Conservation (phyloP, 2,888 invertebrate genomes). For the Thera britannica region DNA sequence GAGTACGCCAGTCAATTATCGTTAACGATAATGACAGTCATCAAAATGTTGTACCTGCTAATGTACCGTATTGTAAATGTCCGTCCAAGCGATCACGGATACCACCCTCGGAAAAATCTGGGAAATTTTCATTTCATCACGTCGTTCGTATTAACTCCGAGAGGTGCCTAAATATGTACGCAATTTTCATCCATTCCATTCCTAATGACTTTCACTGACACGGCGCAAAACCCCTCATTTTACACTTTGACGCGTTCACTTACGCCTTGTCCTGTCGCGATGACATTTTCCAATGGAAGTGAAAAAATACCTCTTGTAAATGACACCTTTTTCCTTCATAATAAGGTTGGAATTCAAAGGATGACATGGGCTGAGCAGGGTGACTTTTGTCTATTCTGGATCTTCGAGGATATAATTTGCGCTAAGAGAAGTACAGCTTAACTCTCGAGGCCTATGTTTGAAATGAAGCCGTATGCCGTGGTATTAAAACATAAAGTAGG, state of each 20-base stretch:
- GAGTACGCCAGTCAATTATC: conserved; percentile 2
- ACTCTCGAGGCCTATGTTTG: conserved; percentile 43
- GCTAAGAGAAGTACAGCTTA: conserved; percentile 57
- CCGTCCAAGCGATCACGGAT: conserved; percentile 33
- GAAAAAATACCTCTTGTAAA: conserved; percentile 56
- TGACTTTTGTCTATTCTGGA: conserved; percentile 80
- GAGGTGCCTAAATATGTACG: conserved; percentile 79
- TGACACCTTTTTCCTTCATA: conserved; percentile 46
- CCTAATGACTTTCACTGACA: conserved; percentile 84
- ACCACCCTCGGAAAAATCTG: conserved; percentile 52
- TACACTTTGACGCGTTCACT: conserved; percentile 85
- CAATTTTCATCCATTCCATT: conserved; percentile 83
- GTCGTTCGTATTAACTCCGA: conserved; percentile 77
- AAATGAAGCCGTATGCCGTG: conserved; percentile 55
- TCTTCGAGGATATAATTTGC: conserved; percentile 75
- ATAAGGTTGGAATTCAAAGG: conserved; percentile 67
- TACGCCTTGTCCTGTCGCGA: conserved; percentile 78
- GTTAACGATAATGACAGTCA: conserved; percentile 19
- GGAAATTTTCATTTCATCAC: conserved; percentile 74
- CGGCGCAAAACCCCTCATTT: conserved; percentile 83
- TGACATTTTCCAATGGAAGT: conserved; percentile 78
- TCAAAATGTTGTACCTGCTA: conserved; percentile 23
- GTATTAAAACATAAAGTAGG: conserved; percentile 52
- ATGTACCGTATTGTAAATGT: conserved; percentile 21
- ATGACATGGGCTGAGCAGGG: conserved; percentile 51